A percentile compares a stretch with the other conserved stretches of the same genome.
phyloP scores from a whole-genome alignment of 2,113 vertebrate genomes.

The Leptobrachium ailaonicum region DNA sequence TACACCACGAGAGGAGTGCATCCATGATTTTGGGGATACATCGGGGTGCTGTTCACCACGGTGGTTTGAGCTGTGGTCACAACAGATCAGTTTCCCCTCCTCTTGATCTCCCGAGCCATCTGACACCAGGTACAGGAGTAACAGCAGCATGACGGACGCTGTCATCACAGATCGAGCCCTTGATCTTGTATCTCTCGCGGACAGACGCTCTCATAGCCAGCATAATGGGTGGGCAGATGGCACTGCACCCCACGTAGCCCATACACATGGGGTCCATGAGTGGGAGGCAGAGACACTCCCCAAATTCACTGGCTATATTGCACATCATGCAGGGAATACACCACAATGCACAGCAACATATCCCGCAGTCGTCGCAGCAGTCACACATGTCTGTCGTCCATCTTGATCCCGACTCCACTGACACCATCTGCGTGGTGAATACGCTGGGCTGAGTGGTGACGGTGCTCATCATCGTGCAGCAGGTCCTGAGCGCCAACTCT shows the following conservation, averaged over 20 bases:
- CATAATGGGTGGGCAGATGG: constrained; percentile 56
- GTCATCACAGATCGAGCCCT: constrained; percentile 70
- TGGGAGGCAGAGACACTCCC: constrained; percentile 68
- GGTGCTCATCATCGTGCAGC: background rate
- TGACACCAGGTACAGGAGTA: constrained; percentile 71
- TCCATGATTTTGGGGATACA: background rate
- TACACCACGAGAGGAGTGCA: constrained; percentile 28
- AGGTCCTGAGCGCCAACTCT: too few species aligned
- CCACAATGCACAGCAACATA: constrained; percentile 67
- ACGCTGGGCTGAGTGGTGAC: background rate
- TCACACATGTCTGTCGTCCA: constrained; percentile 6
- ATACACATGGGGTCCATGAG: constrained; percentile 56
- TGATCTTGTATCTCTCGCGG: constrained; percentile 64
- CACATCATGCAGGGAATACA: constrained; percentile 71
- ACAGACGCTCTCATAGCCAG: constrained; percentile 68
- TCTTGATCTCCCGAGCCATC: constrained; percentile 71
- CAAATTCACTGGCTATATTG: constrained; percentile 54
- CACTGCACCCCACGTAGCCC: background rate
- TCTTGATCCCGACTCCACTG: background rate
- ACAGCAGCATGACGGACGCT: constrained; percentile 58
- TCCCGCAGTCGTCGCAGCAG: constrained; percentile 19
- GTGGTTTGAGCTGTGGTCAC: constrained; percentile 26
- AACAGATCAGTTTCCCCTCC: background rate
- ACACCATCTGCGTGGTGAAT: constrained; percentile 8
- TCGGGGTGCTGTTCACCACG: background rate